Evolutionary conservation across 2,888 invertebrate species (phyloP).

Genomic region (Incurvaria masculella): DNA sequence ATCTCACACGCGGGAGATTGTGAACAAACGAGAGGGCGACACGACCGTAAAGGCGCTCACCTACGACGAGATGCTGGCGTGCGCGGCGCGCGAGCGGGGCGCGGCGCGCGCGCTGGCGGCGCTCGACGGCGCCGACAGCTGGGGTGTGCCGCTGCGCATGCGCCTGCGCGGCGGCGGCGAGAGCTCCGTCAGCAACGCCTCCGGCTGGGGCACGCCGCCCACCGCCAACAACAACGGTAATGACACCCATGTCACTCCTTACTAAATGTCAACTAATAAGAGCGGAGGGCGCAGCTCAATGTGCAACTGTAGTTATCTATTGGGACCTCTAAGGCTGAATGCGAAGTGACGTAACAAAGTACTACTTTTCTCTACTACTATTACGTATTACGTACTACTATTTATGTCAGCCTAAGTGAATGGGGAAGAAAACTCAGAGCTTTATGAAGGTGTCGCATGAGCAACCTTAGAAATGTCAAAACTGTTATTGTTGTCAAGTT

Average conservation of each 20-base stretch:
- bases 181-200: conserved; percentile 73
- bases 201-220: conserved; percentile 77
- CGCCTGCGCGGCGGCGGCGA: conserved; percentile 77
- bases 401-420: too few relatives aligned
- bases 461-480: too few relatives aligned
- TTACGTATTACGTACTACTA: too few relatives aligned
- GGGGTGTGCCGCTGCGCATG: conserved; percentile 62
- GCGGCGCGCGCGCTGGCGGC: conserved; percentile 26
- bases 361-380: too few relatives aligned
- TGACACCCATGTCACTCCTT: conserved; percentile 11
- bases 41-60: conserved; percentile 28
- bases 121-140: conserved; percentile 32
- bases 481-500: too few relatives aligned
- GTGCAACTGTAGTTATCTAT: too few relatives aligned
- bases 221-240: conserved; percentile 63
- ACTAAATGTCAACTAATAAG: neutral
- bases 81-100: conserved; percentile 27
- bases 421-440: too few relatives aligned
- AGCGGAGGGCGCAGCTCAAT: conserved; percentile 10
- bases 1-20: neutral
- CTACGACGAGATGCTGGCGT: conserved; percentile 44
- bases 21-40: conserved; percentile 4
- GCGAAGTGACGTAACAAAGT: too few relatives aligned
- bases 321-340: too few relatives aligned
- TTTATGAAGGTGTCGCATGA: too few relatives aligned